A percentile compares a stretch with the other conserved stretches of the same genome.
These are phyloP conservation scores for Melanotaenia duboulayi DNA, from an alignment of 2,113 vertebrate genomes.

Conservation along the genomic window DNA sequence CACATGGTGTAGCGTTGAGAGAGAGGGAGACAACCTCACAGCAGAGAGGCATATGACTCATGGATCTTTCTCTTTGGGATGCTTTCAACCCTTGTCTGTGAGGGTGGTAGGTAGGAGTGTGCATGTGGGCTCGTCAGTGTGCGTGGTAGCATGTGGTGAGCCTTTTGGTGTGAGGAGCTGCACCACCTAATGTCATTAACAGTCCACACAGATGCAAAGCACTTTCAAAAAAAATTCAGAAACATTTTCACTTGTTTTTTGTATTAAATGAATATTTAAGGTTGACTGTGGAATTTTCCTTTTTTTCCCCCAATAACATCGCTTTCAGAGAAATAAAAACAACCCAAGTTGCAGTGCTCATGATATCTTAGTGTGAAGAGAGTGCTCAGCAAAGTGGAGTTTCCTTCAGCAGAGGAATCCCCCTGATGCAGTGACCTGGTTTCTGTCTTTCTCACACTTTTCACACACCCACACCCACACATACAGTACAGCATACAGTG, in stretches of 20 bases:
- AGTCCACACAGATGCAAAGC: not conserved
- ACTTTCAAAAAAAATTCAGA: not conserved
- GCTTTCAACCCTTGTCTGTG: constrained; percentile 45
- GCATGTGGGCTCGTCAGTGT: constrained; percentile 46
- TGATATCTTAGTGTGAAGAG: constrained; percentile 39
- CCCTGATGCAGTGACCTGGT: constrained; percentile 55
- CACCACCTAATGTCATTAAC: constrained; percentile 18
- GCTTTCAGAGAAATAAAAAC: constrained; percentile 15
- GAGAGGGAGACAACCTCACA: constrained; percentile 64
- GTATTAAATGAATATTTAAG: not conserved
- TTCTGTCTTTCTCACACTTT: constrained; percentile 46
- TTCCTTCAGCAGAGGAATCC: constrained; percentile 74
- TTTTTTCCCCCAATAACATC: not conserved
- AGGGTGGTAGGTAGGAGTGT: constrained; percentile 51
- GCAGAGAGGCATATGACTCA: constrained; percentile 68
- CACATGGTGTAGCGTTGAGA: constrained; percentile 53
- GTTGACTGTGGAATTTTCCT: not conserved
- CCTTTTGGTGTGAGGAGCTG: constrained; percentile 15
- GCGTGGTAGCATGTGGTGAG: constrained; percentile 61
- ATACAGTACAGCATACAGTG: constrained; percentile 13
- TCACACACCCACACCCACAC: constrained; percentile 17
- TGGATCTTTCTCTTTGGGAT: constrained; percentile 45
- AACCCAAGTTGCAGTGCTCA: constrained; percentile 6
- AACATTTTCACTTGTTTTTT: not conserved
- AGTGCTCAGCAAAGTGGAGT: constrained; percentile 60